phyloP scores from a whole-genome alignment of 2,888 invertebrate genomes.

The Thalpophila matura region DNA sequence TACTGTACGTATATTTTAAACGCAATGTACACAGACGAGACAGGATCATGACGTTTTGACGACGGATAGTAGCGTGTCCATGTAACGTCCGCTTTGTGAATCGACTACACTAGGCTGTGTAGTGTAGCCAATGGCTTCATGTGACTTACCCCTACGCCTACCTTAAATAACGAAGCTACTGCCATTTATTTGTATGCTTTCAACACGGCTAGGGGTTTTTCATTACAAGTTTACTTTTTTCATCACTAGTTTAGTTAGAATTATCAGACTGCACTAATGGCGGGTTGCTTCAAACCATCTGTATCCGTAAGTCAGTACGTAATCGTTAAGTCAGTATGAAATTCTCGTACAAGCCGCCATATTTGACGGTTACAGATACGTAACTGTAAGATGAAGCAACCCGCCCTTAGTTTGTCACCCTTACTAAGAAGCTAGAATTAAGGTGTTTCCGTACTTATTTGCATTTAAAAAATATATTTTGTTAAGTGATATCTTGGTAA shows the following conservation, averaged over 20 bases:
- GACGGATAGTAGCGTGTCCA: no score
- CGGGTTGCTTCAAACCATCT: no score
- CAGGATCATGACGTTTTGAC: no score
- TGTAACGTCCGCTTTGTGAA: no score
- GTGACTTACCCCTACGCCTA: neutral
- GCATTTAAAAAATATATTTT: conserved; percentile 54
- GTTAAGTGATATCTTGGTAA: conserved; percentile 58
- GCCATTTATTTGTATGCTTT: conserved; percentile 30
- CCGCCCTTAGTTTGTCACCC: conserved; percentile 50
- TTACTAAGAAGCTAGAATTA: conserved; percentile 43
- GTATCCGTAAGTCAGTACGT: no score
- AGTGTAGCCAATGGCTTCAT: no score
- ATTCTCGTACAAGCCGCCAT: no score
- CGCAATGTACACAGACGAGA: no score
- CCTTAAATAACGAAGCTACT: conserved; percentile 20
- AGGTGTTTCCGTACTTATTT: conserved; percentile 51
- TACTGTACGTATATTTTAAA: no score
- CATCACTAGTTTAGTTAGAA: conserved; percentile 24
- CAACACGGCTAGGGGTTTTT: conserved; percentile 32
- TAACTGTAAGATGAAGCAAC: no score
- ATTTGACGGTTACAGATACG: no score
- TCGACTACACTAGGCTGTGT: neutral
- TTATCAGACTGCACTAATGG: conserved; percentile 48
- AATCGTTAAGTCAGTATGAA: no score
- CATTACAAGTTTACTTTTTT: conserved; percentile 30